A percentile compares a stretch with the other conserved stretches of the same genome.
These are phyloP conservation scores for Drosophila funebris DNA, from an alignment of 1,140 invertebrate genomes.

Conservation along the genomic window DNA sequence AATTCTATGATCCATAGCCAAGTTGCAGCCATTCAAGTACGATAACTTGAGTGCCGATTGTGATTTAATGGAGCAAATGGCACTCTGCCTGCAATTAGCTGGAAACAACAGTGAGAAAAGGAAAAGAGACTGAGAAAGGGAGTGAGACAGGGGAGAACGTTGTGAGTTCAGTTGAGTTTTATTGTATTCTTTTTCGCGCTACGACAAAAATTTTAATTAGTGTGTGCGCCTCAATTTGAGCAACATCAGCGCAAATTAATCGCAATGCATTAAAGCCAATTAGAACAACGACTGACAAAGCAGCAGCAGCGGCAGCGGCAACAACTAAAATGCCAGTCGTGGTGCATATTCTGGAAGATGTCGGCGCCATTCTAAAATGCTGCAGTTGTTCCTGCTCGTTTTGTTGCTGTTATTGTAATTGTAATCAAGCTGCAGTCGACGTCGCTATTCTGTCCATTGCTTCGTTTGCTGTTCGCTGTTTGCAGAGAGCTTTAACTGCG, in stretches of 20 bases:
- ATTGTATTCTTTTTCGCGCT: constrained; percentile 29
- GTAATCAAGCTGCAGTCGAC: constrained; percentile 51
- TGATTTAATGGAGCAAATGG: constrained; percentile 56
- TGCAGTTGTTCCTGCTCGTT: constrained; percentile 3
- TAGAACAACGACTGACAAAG: constrained; percentile 36
- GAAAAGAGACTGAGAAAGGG: background rate
- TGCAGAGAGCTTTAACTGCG: constrained; percentile 1
- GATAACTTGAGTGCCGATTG: constrained; percentile 43
- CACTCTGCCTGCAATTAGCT: constrained; percentile 62
- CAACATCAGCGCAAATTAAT: constrained; percentile 70
- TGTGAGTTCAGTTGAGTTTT: constrained; percentile 13
- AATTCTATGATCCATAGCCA: constrained; percentile 49
- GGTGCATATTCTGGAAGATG: constrained; percentile 23
- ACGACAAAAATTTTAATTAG: constrained; percentile 75
- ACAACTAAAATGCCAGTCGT: constrained; percentile 12
- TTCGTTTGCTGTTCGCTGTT: constrained; percentile 20
- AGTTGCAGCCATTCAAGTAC: constrained; percentile 37
- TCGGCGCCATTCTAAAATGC: constrained; percentile 21
- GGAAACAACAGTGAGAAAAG: constrained; percentile 33
- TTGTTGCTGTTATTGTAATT: constrained; percentile 42
- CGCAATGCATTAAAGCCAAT: constrained; percentile 74
- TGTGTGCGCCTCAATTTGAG: constrained; percentile 58
- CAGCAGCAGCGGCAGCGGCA: constrained; percentile 7
- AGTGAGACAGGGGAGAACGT: background rate
- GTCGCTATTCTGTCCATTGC: background rate